A percentile compares a stretch with the other conserved stretches of the same genome.
These are phyloP conservation scores for Carcinoscorpius rotundicauda DNA, from an alignment of 1,140 invertebrate genomes.

Conservation along the genomic window DNA sequence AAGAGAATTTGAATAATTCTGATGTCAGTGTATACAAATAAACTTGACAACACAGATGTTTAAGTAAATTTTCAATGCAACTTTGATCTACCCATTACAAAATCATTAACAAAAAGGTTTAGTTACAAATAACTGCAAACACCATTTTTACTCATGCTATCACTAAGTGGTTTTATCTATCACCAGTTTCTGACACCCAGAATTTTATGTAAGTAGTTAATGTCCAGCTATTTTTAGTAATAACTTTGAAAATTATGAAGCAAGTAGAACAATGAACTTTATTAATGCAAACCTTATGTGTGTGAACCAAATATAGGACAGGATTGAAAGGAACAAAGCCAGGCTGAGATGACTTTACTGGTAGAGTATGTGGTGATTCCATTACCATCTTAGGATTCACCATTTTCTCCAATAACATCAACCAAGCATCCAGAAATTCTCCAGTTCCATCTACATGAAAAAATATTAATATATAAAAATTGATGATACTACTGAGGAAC, in stretches of 20 bases:
- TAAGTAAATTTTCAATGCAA: too few relatives aligned
- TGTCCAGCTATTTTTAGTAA: too few relatives aligned
- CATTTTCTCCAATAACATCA: conserved; percentile 74
- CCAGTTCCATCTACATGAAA: conserved; percentile 41
- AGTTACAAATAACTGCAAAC: conserved; percentile 9
- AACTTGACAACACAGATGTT: too few relatives aligned
- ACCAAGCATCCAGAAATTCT: conserved; percentile 77
- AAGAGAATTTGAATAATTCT: too few relatives aligned
- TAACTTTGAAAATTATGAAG: background rate
- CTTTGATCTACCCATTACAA: too few relatives aligned
- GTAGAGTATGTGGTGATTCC: conserved; percentile 64
- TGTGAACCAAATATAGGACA: conserved; percentile 59
- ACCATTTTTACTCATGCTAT: background rate
- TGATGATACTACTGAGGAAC: too few relatives aligned
- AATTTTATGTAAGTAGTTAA: too few relatives aligned
- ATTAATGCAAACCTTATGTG: conserved; percentile 49
- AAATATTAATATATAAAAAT: too few relatives aligned
- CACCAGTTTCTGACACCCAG: too few relatives aligned
- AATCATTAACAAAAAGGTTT: conserved; percentile 10
- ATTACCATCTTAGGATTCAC: conserved; percentile 72
- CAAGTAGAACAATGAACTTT: conserved; percentile 8
- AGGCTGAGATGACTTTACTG: conserved; percentile 41
- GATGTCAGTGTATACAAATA: too few relatives aligned
- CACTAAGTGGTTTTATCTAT: too few relatives aligned
- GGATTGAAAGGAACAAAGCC: conserved; percentile 50